phyloP scores from a whole-genome alignment of 2,113 vertebrate species.

The Alouatta palliata region DNA sequence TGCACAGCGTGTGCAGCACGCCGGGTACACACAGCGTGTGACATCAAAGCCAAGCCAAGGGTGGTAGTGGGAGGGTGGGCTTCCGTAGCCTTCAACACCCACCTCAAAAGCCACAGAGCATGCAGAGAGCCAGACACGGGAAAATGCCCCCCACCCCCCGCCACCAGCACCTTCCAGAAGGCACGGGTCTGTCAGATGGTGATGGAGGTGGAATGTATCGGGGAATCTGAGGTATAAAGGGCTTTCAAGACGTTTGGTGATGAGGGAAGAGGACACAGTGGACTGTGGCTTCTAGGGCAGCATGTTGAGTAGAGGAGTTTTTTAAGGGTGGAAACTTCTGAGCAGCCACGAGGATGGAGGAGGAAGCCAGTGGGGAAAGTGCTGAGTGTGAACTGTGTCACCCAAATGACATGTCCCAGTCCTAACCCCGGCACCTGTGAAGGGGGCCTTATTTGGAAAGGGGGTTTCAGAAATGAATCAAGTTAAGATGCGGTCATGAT shows the following conservation, averaged over 20 bases:
- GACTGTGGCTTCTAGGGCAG: neutral
- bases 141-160: neutral
- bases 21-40: fast-evolving
- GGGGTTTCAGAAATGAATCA: neutral
- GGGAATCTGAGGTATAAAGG: neutral
- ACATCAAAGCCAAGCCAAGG: neutral
- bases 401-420: neutral
- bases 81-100: neutral
- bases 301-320: neutral
- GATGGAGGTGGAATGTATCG: neutral
- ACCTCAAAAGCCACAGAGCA: neutral
- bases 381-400: no score
- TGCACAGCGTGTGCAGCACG: fast-evolving
- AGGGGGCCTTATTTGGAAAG: neutral
- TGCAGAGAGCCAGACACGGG: no score
- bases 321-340: neutral
- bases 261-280: no score
- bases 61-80: fast-evolving
- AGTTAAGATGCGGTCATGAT: neutral
- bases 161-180: no score
- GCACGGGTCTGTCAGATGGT: fast-evolving
- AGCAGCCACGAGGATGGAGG: neutral
- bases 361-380: no score
- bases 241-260: neutral
- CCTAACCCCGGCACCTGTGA: neutral